Evolutionary conservation across 1,140 invertebrate genomes (phyloP), one percentile per base, ranked within the genome.

Genomic region (Melitaea cinxia): DNA sequence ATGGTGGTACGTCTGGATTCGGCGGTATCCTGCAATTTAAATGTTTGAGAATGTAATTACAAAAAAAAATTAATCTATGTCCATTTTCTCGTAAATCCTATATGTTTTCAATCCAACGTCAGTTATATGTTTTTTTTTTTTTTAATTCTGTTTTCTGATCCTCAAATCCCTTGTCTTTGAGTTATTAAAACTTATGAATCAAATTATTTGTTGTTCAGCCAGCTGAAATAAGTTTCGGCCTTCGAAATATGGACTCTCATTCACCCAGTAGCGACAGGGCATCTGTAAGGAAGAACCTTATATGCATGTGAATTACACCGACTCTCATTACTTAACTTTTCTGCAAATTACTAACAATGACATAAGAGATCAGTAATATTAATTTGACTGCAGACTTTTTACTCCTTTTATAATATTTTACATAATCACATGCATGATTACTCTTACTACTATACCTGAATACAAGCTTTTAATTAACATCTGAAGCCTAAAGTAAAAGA

Each of bases 241-340:
- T 90, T 57, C 78, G 79, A 80, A 87, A 89, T 75, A 66, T 89
- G 82, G 86, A 89, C 65, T 58, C 77, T 56, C 79, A 83, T 80
- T 71, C 75, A 58, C 71, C 79, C 75, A 79, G 67, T 82, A 80
- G 73, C 77, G 85, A 88, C 72, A 76, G 84, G 68, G 80, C 77
- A 72, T 60, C 79, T 84, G 86, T 88, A 90, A 90, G 85, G 78
- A 65, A 75, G 68, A 78, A 68, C 64, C 56, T 71, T 73, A 68
- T 78, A 64, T 73, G 86, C 83, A 85, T 83, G 79, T 72, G 14
- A 75, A 65, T 37, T 53, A 53, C 33, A 33, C 23, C 53, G 15
- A 14, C 33, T 57, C n/a, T 47, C 42, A 23, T 24, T 9, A 23
- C 58, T 60, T 24, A 60, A 12, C 30, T 39, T 15, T n/a, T 26